A percentile compares a stretch with the other conserved stretches of the same genome.
Evolutionary conservation across 2,797 vertebrate species (phyloP).

Genomic region (Alectoris magna): DNA sequence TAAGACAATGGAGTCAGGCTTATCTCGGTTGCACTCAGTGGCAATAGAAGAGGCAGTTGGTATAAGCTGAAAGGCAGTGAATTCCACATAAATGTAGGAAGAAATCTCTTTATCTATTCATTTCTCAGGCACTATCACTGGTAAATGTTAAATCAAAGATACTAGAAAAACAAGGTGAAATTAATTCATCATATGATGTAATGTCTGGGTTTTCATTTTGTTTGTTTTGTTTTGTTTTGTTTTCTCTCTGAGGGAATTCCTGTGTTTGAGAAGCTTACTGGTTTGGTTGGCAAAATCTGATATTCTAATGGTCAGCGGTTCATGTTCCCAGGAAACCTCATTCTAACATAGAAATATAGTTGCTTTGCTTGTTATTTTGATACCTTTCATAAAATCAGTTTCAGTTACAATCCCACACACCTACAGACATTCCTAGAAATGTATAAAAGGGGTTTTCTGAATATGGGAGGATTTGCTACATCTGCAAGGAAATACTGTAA

Average conservation of each 20-base stretch:
- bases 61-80: neutral
- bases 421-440: neutral
- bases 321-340: neutral
- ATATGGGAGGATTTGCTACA: neutral
- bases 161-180: neutral
- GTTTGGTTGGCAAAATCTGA: neutral
- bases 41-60: rapidly evolving
- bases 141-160: neutral
- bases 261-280: neutral
- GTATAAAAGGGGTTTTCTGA: neutral
- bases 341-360: neutral
- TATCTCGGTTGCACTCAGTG: neutral
- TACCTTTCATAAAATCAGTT: neutral
- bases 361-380: neutral
- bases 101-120: neutral
- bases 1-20: neutral
- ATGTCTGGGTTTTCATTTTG: neutral
- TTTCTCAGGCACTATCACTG: neutral
- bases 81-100: neutral
- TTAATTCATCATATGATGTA: neutral
- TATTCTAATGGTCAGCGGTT: neutral
- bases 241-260: neutral
- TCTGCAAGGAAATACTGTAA: neutral
- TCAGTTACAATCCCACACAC: neutral
- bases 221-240: neutral